Base-by-base conservation (phyloP, 2,888 invertebrate genomes). In the Horisme vitalbata region DNA sequence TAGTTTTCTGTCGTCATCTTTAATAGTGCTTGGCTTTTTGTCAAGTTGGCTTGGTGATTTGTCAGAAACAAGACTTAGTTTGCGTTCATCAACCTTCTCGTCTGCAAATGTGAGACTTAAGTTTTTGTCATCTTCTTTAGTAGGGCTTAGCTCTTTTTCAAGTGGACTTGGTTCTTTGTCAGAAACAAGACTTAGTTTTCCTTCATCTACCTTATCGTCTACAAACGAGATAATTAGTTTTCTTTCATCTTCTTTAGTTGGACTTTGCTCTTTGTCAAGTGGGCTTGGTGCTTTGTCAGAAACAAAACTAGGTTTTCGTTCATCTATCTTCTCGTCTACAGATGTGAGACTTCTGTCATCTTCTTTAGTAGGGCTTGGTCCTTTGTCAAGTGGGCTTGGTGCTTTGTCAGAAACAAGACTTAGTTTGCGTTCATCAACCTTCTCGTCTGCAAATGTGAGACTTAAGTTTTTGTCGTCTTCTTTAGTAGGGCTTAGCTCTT, bases 221-320 rank as follows among this genome's bases (percentile, higher is more conserved):
- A n/a, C n/a, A 39, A 2, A 26, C 11, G 6, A 32, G 7, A 8
- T 18, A n/a, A n/a, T 35, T 32, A 8, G 8, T 14, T 32, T 28
- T 10, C 12, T 18, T 6, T 20, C 39, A 1, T 30, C 43, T n/a
- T 45, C 11, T 6, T 27, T 21, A 4, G 34, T 13, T 6, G 48
- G 47, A 28, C 55, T 61, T 24, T 55, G 18, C n/a, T 15, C 48
- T 15, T 59, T 55, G 4, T 43, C 49, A 28, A 39, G 13, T 15
- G 15, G 12, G 13, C 26, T 41, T 18, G 11, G n/a, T 2, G 14
- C 10, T 4, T 37, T 31, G 0, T 36, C 31, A n/a, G 15, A 20
- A 1, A 30, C 5, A 1, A 30, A 4, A 13, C 31, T 39, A 14
- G 11, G 9, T 14, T 32, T 26, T 4, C 26, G 26, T 3, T 23